Base-by-base conservation (phyloP, 2,888 invertebrate genomes). In the Melinaea marsaeus region DNA sequence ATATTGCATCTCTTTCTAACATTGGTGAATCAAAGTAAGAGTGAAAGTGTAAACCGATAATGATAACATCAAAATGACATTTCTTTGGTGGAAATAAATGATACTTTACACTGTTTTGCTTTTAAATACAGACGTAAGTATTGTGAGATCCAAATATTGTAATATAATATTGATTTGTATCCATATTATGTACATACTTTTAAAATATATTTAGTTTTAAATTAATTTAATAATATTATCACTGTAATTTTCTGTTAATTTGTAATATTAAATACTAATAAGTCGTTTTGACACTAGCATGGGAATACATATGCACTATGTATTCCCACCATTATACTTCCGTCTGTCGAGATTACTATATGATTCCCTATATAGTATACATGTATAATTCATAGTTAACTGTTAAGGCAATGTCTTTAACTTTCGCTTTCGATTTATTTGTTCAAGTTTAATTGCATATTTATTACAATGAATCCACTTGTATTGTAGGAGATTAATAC, bases 361-460 rank as follows among this genome's bases (percentile, higher is more conserved):
- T 9, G 9, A 9, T 42, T 9, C 9, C 7, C 42, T 3, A 55
- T 55, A 11, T 13, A 32, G 46, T 33, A 13, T 34, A 57, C n/a
- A 34, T 5, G 33, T 13, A 58, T 46, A n/a, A 37, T 33, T n/a
- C 34, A 47, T 46, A 11, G 42, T 5, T 57, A 57, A 22, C 22
- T 22, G 32, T 57, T 57, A 45, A 57, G 46, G 57, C 13, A 42
- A 56, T 46, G 45, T 33, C 46, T 58, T 32, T 32, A 22, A 58
- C 57, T 58, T 46, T 58, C 57, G 33, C 57, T 58, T 32, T 58
- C 55, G 55, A 34, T 13, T 55, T 13, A 33, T 7, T 34, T 7
- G 55, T 55, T 32, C 7, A 32, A 32, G 9, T 32, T 32, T 51
- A 32, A 51, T 51, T 6, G 51, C 51, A 13, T 13, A 13, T 32